Evolutionary conservation across 2,888 invertebrate species (phyloP), one percentile per base, ranked within the genome.

Genomic region (Pandemis heparana): DNA sequence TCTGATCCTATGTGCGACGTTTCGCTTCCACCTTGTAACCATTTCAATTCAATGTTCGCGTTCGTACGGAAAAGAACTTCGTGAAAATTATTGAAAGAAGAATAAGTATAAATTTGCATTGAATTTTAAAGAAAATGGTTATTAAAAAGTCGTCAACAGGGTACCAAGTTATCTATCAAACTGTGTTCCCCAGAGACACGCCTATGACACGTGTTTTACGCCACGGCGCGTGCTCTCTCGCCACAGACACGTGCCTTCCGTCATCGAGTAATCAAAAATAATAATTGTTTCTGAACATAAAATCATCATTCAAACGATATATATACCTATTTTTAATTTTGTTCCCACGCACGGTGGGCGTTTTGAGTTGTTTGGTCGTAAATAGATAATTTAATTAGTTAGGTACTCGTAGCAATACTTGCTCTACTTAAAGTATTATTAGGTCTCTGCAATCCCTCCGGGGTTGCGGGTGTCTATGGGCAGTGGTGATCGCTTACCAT

Each of bases 231-330:
- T 70, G 77, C 14, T 76, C 68, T 56, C 23, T 61, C 71, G 73
- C 79, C 81, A 68, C 79, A 73, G 79, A 51, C 88, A 82, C 86
- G 88, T 83, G 89, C 69, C 82, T 71, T 73, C 78, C 78, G 79
- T 85, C 84, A 79, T 76, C 82, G 73, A 65, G 77, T 82, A 79
- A 83, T 79, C 76, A 80, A 53, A 18, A 53, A 53, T 6, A n/a
- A 53, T 53, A 8, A 53, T 18, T 53, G 14, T 53, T 53, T 53
- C 18, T 53, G 6, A 53, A 18, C 18, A 18, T 53, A 9, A 53
- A 53, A 53, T 8, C 48, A 48, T 51, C 51, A 51, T 3, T 32
- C 10, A 48, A 41, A 41, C 1, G 10, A 9, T 43, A 43, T 10
- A 43, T 10, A 5, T 43, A 43, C 5, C 0, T 12, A 12, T 43